Evolutionary conservation across 2,113 vertebrate species (phyloP), one percentile per base, ranked within the genome.

Genomic region (Asarcornis scutulata): DNA sequence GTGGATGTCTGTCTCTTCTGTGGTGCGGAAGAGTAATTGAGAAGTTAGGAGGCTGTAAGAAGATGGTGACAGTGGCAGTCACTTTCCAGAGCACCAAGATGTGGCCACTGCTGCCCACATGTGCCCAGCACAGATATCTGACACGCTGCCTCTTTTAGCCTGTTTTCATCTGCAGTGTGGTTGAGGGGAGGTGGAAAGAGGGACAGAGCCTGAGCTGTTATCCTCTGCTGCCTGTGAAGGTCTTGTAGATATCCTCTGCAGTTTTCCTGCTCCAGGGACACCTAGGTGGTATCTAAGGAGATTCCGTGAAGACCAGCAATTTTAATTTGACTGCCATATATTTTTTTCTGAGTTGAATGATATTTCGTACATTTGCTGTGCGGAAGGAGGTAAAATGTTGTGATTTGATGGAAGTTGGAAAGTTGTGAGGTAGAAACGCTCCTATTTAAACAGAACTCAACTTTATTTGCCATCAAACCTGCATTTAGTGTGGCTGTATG

Each of bases 1-100:
- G n/a, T 13, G 7, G 16, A 38, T 13, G 2, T 22, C 23, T 0
- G 2, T 36, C 13, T n/a, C 34, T 52, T 67, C 60, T 1, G 0
- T 0, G 2, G 13, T 15, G 13, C 25, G 76, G n/a, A 78, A 6
- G 34, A 66, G 40, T 2, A 2, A 0, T 22, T 0, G 2, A 14
- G 1, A 11, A 8, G 27, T 38, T 25, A 5, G 17, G 63, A 55
- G 52, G 21, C 77, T 76, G 26, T 68, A 27, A 18, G 52, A 66
- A 31, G 56, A 7, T 68, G 68, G 29, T 0, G 10, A 13, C 34
- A 31, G 66, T 62, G 26, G 6, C 46, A 36, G 8, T 60, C 34
- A 14, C 53, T 77, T 67, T 32, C 31, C 63, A 42, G 2, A 58
- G 56, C 27, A 21, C 29, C 13, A 13, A 23, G 46, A 36, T 12